Evolutionary conservation across 23 tunicate species (phyloP).

Genomic region (Trididemnum clinides): DNA sequence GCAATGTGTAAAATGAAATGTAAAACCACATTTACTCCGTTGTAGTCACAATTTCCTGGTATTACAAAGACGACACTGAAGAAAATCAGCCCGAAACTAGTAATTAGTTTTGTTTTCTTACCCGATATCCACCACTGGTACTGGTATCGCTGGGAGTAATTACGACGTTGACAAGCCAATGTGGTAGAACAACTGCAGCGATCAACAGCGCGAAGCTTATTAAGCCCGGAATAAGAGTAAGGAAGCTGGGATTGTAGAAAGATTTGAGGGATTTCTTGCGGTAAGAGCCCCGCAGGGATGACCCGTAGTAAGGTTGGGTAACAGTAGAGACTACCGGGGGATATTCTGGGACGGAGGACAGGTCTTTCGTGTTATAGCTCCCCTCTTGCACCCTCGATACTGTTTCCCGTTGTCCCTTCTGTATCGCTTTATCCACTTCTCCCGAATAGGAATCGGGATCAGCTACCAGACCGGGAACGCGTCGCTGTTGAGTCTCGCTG

Average conservation of each 20-base stretch:
- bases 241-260: conserved; percentile 24
- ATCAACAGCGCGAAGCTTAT: conserved; percentile 5
- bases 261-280: not conserved
- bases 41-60: too few species aligned
- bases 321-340: conserved; percentile 6
- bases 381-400: conserved; percentile 8
- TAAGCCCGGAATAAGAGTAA: conserved; percentile 11
- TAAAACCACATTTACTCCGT: too few species aligned
- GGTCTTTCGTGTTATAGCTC: conserved; percentile 10
- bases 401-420: conserved; percentile 40
- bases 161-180: not conserved
- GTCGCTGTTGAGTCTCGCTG: not conserved
- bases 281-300: not conserved
- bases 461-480: conserved; percentile 62
- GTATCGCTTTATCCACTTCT: conserved; percentile 24
- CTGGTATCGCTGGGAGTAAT: not conserved
- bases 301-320: conserved; percentile 11
- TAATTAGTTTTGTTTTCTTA: too few species aligned
- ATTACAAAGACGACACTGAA: too few species aligned
- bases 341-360: not conserved
- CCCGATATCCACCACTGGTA: not conserved
- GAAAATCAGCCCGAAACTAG: too few species aligned
- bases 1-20: too few species aligned
- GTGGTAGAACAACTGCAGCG: not conserved
- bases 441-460: conserved; percentile 38